These are phyloP conservation scores for Ambastaia sidthimunki DNA, from an alignment of 2,797 vertebrate species.

Conservation along the genomic window DNA sequence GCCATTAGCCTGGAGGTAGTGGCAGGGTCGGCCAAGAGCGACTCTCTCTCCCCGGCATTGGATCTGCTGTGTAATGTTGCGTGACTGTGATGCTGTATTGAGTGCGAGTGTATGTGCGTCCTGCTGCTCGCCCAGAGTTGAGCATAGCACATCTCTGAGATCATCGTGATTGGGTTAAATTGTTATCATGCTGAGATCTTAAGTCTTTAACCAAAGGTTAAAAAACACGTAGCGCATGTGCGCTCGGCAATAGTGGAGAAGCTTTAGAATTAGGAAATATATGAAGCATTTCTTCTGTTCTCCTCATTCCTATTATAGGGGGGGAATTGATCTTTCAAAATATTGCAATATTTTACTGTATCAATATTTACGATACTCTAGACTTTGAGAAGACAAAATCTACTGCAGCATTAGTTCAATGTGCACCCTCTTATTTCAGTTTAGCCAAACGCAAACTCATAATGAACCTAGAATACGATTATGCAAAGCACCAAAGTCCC, in stretches of 20 bases:
- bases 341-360: neutral
- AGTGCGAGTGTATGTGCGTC: constrained; percentile 29
- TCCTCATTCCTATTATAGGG: too few relatives aligned
- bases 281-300: neutral
- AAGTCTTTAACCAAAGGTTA: constrained; percentile 20
- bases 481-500: too few relatives aligned
- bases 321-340: neutral
- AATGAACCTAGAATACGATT: neutral
- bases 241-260: neutral
- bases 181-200: constrained; percentile 39
- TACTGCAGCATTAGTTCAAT: neutral
- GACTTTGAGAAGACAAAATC: neutral
- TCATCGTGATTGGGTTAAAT: constrained; percentile 41
- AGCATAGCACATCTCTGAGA: constrained; percentile 48
- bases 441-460: neutral
- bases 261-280: constrained; percentile 6
- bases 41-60: constrained; percentile 40
- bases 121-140: constrained; percentile 4
- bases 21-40: constrained; percentile 59
- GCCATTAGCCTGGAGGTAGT: constrained; percentile 56
- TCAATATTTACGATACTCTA: neutral
- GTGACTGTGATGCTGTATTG: constrained; percentile 29
- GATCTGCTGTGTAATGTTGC: constrained; percentile 51
- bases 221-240: constrained; percentile 9
- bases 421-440: neutral